Conservation (phyloP, 2,888 invertebrate genomes). For the Panzeria rudis region DNA sequence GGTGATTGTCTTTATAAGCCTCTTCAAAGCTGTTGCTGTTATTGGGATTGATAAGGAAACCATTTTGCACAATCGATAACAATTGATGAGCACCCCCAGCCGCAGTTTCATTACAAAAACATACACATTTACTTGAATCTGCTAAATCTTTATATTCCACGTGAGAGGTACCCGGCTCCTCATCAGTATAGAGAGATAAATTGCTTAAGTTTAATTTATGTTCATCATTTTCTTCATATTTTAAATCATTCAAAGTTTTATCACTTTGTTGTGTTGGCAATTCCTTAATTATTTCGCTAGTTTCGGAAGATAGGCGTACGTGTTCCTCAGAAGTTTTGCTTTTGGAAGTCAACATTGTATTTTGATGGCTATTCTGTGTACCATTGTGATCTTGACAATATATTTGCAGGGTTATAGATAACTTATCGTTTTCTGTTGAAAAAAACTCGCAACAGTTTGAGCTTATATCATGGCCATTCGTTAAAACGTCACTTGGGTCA, state of each 20-base stretch:
- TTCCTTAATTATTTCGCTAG: not conserved
- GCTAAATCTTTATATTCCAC: not conserved
- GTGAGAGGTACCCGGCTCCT: too few relatives aligned
- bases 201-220: not conserved
- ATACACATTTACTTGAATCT: conserved; percentile 31
- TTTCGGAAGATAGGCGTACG: not conserved
- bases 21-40: not conserved
- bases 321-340: not conserved
- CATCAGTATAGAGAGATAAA: not conserved
- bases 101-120: conserved; percentile 33
- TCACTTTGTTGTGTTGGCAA: not conserved
- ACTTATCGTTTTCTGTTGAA: conserved; percentile 13
- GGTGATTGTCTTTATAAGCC: not conserved
- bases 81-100: not conserved
- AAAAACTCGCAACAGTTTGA: conserved; percentile 33
- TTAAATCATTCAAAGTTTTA: not conserved
- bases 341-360: not conserved
- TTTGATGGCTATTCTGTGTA: not conserved
- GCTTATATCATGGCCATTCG: conserved; percentile 27
- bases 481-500: not conserved
- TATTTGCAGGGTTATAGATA: conserved; percentile 37
- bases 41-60: conserved; percentile 1
- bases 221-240: not conserved
- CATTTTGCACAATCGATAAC: conserved; percentile 56
- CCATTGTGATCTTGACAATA: conserved; percentile 1